Base-by-base conservation (phyloP, 2,888 invertebrate genomes). In the Lacanobia wlatinum region DNA sequence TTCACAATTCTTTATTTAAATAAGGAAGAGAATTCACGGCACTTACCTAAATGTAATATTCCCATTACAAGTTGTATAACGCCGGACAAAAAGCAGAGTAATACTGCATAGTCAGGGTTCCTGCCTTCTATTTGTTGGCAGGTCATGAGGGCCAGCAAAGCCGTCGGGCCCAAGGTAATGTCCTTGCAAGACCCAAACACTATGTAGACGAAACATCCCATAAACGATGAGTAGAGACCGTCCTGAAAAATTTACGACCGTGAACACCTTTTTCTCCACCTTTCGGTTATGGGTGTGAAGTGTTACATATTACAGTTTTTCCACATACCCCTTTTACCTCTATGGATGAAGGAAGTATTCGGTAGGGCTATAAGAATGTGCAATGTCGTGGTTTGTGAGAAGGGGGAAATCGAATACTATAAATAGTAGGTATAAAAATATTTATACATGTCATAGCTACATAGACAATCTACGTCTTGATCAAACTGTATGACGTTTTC, bases 161-260 rank as follows among this genome's bases (percentile, higher is more conserved):
- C 99, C 0, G 99, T 99, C 4, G 99, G 99, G 10, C 99, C 98
- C 75, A 98, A 97, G 9, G 98, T 98, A 72, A 98, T 98, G 90
- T 98, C 98, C 84, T 98, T 98, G 90, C 98, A 98, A 63, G 98
- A 98, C 40, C 99, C 99, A 86, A 99, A 97, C 74, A 99, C 92
- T 64, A 98, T 97, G 95, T 99, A 99, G 53, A 99, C 97, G 92
- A 99, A 98, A 89, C 99, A 99, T 2, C 99, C 99, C 94, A 99
- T 97, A 93, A 99, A 99, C 1, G 99, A 98, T 0, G 99, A 99
- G 95, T 99, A 99, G 64, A 99, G 96, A 5, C 99, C 99, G 95
- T 98, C 99, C 98, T 99, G 96, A 82, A 92, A 92, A 80, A 72
- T 59, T 76, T 82, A 85, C 64, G 74, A 80, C 53, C 61, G 53